Conservation (phyloP, 2,113 vertebrate genomes). For the Pseudorhombus dupliciocellatus region DNA sequence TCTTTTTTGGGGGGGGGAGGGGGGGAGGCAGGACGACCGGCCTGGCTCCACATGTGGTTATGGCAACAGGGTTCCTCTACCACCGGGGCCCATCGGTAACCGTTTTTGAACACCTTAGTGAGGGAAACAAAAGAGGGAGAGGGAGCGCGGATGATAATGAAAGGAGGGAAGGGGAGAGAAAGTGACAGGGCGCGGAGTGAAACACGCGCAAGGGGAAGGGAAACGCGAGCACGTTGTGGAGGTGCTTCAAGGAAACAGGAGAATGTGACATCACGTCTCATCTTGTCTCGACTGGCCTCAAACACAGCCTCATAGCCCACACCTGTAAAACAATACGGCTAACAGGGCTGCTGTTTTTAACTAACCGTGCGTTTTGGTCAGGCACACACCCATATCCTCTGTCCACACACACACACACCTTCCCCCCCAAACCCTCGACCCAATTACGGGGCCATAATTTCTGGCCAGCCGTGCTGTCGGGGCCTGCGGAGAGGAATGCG, state of each 20-base stretch:
- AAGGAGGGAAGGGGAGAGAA: slow-evolving; percentile 35
- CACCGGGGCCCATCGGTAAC: slow-evolving; percentile 61
- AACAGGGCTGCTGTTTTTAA: slow-evolving; percentile 6
- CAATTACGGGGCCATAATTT: slow-evolving; percentile 72
- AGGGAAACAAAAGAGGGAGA: slow-evolving; percentile 28
- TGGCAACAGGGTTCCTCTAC: slow-evolving; percentile 52
- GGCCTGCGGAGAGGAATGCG: slow-evolving; percentile 70
- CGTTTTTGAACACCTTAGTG: slow-evolving; percentile 36
- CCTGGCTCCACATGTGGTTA: slow-evolving; percentile 65
- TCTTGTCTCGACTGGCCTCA: slow-evolving; percentile 75
- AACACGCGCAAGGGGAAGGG: slow-evolving; percentile 27
- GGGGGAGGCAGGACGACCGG: slow-evolving; percentile 23
- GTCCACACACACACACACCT: slow-evolving; percentile 26
- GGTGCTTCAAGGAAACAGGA: slow-evolving; percentile 52
- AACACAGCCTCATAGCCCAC: slow-evolving; percentile 65
- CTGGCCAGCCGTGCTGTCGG: slow-evolving; percentile 60
- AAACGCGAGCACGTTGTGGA: slow-evolving; percentile 26
- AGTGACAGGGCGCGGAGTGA: slow-evolving; percentile 66
- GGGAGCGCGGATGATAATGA: slow-evolving; percentile 55
- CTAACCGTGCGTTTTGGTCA: slow-evolving; percentile 35
- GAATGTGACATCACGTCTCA: slow-evolving; percentile 75
- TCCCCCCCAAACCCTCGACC: slow-evolving; percentile 29
- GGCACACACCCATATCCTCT: slow-evolving; percentile 40
- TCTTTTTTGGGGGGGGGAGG: not conserved
- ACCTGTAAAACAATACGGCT: slow-evolving; percentile 58